phyloP scores from a whole-genome alignment of 2,113 vertebrate genomes.

The Engystomops pustulosus region DNA sequence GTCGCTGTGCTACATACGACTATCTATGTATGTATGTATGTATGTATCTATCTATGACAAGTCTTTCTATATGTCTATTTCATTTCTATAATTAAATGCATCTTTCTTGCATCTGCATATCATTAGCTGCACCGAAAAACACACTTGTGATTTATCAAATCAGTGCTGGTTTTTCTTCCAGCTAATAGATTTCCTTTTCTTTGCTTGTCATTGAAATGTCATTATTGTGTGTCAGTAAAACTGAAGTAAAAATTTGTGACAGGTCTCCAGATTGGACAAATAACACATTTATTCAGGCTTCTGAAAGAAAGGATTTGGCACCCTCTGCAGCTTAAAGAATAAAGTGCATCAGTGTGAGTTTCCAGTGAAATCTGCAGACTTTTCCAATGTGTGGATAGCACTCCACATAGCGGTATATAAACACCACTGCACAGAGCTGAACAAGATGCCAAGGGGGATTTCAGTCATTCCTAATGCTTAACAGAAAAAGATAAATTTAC shows the following conservation, averaged over 20 bases:
- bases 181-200: constrained; percentile 37
- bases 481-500: background rate
- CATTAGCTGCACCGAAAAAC: background rate
- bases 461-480: background rate
- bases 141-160: background rate
- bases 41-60: background rate
- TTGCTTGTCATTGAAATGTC: constrained; percentile 36
- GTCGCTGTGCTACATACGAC: no score
- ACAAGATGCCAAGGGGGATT: background rate
- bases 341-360: constrained; percentile 51
- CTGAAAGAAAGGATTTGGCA: constrained; percentile 70
- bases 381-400: background rate
- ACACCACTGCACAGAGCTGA: constrained; percentile 6
- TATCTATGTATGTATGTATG: background rate
- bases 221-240: background rate
- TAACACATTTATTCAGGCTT: background rate
- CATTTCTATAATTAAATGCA: background rate
- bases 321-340: constrained; percentile 78
- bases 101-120: background rate
- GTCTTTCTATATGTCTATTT: background rate
- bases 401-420: constrained; percentile 7
- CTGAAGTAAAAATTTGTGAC: background rate
- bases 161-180: background rate
- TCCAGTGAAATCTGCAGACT: background rate
- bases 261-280: constrained; percentile 17